Conservation (phyloP, 2,888 invertebrate genomes). For the Anoplius nigerrimus region DNA sequence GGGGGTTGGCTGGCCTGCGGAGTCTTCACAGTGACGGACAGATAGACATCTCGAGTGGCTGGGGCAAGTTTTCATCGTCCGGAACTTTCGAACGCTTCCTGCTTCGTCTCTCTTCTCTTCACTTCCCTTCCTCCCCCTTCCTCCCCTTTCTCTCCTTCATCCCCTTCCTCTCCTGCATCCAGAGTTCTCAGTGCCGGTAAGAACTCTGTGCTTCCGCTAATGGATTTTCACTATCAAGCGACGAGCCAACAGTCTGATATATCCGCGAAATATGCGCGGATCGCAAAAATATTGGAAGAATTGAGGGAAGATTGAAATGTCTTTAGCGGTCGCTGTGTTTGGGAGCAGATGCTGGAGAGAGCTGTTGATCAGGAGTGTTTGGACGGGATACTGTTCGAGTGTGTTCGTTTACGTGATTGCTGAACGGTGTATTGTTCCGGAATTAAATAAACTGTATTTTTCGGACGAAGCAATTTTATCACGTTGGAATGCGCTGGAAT, state of each 20-base stretch:
- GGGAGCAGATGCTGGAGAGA: too few relatives aligned
- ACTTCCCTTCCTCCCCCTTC: not conserved
- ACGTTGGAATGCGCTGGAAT: too few relatives aligned
- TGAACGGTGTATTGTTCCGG: too few relatives aligned
- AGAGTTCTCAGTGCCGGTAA: not conserved
- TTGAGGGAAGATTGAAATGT: too few relatives aligned
- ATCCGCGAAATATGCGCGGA: too few relatives aligned
- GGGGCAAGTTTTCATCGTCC: conserved; percentile 22
- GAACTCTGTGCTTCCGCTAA: not conserved
- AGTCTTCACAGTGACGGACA: conserved; percentile 23
- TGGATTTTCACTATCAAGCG: conserved; percentile 1
- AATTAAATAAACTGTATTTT: too few relatives aligned
- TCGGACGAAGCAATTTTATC: too few relatives aligned
- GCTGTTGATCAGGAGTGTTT: too few relatives aligned
- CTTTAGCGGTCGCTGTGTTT: too few relatives aligned
- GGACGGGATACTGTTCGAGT: too few relatives aligned
- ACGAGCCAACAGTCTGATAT: not conserved
- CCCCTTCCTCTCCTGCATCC: not conserved
- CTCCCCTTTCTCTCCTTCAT: not conserved
- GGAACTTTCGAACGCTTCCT: conserved; percentile 20
- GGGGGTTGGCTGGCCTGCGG: not conserved
- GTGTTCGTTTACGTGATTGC: too few relatives aligned
- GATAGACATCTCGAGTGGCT: conserved; percentile 20
- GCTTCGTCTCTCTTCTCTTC: not conserved
- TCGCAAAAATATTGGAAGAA: too few relatives aligned